A percentile compares a stretch with the other conserved stretches of the same genome.
These are phyloP conservation scores for Ranitomeya imitator DNA, from an alignment of 2,113 vertebrate species.

Conservation along the genomic window DNA sequence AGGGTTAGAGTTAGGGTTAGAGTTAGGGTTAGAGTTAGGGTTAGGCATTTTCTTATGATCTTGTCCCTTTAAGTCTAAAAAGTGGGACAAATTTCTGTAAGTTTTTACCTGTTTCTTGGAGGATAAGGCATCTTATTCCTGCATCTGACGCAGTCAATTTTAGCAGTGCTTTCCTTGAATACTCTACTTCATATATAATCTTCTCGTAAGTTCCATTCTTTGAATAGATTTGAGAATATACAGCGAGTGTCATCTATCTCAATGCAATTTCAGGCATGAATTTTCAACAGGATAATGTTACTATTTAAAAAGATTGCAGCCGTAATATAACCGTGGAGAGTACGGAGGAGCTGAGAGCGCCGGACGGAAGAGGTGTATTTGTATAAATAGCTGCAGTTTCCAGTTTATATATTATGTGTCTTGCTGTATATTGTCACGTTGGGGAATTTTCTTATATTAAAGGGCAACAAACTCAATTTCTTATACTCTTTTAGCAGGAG, in stretches of 20 bases:
- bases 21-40: too few relatives aligned
- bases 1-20: too few relatives aligned
- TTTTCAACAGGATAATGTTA: constrained; percentile 22
- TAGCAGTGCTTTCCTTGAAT: neutral
- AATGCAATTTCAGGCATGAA: constrained; percentile 22
- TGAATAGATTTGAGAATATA: neutral
- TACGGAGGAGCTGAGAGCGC: neutral
- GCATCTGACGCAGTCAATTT: neutral
- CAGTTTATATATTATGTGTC: neutral
- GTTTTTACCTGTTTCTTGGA: neutral
- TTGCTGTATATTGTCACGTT: neutral
- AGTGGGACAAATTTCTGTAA: neutral
- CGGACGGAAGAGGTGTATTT: neutral
- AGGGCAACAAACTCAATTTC: neutral
- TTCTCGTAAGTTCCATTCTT: constrained; percentile 8
- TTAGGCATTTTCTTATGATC: neutral
- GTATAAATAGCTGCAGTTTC: neutral
- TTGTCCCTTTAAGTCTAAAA: neutral
- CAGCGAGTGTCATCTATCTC: neutral
- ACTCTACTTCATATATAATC: neutral
- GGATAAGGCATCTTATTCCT: neutral
- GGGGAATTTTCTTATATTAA: neutral
- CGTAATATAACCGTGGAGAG: neutral
- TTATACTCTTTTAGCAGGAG: neutral
- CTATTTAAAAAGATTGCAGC: constrained; percentile 23